A percentile compares a stretch with the other conserved stretches of the same genome.
These are phyloP conservation scores for Poeciliopsis retropinna DNA, from an alignment of 2,113 vertebrate genomes.

Conservation along the genomic window DNA sequence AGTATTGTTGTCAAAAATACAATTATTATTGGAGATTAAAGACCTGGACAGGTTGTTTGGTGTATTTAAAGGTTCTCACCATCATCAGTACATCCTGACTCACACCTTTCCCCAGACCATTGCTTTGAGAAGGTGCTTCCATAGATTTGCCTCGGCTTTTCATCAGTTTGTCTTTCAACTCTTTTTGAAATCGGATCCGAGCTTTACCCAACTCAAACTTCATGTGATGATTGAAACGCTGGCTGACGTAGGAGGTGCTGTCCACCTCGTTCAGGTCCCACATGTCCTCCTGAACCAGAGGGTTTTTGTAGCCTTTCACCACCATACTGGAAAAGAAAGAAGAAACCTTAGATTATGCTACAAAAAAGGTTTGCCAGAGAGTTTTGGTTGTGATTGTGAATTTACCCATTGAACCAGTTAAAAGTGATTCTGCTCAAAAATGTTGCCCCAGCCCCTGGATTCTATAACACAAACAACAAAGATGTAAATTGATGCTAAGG, in stretches of 20 bases:
- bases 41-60: background rate
- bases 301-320: conserved; percentile 83
- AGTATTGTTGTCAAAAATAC: background rate
- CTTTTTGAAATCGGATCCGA: conserved; percentile 65
- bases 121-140: conserved; percentile 43
- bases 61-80: conserved; percentile 75
- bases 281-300: conserved; percentile 89
- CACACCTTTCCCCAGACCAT: conserved; percentile 80
- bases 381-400: background rate
- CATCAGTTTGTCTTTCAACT: conserved; percentile 52
- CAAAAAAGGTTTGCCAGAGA: background rate
- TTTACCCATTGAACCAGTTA: conserved; percentile 91
- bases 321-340: conserved; percentile 78
- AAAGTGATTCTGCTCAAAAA: conserved; percentile 91
- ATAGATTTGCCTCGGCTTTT: background rate
- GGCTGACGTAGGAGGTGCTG: conserved; percentile 59
- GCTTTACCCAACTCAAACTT: conserved; percentile 75
- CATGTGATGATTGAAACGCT: conserved; percentile 81
- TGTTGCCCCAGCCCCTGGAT: conserved; percentile 85
- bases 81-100: conserved; percentile 89
- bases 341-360: background rate
- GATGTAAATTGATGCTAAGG: conserved; percentile 7
- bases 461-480: conserved; percentile 72
- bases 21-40: background rate
- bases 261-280: conserved; percentile 84